Conservation (phyloP, 2,888 invertebrate genomes). For the Abrostola tripartita region DNA sequence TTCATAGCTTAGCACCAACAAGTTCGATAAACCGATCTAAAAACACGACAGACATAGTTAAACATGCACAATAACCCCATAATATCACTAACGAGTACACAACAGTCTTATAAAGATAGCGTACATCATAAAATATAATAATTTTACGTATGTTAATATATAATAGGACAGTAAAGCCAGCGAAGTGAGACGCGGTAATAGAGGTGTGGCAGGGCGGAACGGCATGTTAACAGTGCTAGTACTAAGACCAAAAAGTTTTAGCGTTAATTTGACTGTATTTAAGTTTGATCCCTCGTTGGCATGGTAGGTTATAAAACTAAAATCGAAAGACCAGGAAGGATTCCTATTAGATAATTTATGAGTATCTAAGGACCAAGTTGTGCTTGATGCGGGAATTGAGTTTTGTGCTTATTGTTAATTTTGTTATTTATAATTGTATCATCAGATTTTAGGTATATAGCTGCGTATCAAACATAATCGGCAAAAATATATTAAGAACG, state of each 20-base stretch:
- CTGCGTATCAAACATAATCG: not conserved
- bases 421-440: no score
- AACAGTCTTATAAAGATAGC: constrained; percentile 54
- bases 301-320: not conserved
- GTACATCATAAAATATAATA: constrained; percentile 56
- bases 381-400: not conserved
- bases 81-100: constrained; percentile 45
- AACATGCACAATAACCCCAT: constrained; percentile 36
- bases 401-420: not conserved
- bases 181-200: constrained; percentile 79
- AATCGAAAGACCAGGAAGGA: not conserved
- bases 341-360: not conserved
- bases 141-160: constrained; percentile 70
- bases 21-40: not conserved
- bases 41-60: constrained; percentile 6
- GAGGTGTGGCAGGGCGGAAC: constrained; percentile 77
- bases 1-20: not conserved
- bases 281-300: not conserved
- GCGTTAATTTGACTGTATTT: constrained; percentile 38
- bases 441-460: no score
- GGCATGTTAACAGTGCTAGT: constrained; percentile 67
- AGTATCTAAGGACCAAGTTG: not conserved
- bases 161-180: constrained; percentile 82
- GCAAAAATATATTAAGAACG: not conserved
- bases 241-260: constrained; percentile 49